Percentiles rank a stretch among this genome's conserved stretches.
Conservation (phyloP, 2,888 invertebrate species). For the Hydriomena furcata region DNA sequence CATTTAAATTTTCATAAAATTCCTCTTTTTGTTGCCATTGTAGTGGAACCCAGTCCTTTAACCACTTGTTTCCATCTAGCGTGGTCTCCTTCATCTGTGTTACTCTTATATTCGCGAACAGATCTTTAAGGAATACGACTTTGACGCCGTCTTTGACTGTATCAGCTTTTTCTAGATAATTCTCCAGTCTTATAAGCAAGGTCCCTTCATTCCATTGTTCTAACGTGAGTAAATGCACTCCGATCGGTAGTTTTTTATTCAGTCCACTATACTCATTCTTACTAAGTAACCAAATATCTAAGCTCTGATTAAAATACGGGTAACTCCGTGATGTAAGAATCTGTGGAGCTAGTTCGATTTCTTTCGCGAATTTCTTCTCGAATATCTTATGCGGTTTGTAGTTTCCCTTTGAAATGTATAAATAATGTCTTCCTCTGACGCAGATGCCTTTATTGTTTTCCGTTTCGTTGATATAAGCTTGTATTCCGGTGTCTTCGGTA, state of each 20-base stretch:
- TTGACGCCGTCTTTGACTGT: slow-evolving; percentile 75
- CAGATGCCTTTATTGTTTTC: slow-evolving; percentile 41
- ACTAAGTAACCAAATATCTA: slow-evolving; percentile 22
- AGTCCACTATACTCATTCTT: slow-evolving; percentile 73
- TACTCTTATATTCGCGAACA: slow-evolving; percentile 84
- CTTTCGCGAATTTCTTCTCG: slow-evolving; percentile 67
- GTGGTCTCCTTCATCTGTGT: slow-evolving; percentile 84
- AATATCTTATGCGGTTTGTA: slow-evolving; percentile 56
- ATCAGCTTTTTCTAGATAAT: slow-evolving; percentile 88
- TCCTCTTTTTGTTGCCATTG: slow-evolving; percentile 70
- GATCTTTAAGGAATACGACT: slow-evolving; percentile 78
- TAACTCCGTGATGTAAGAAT: slow-evolving; percentile 39
- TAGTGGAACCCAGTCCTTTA: slow-evolving; percentile 78
- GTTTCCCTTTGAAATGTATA: slow-evolving; percentile 57
- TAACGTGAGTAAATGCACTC: slow-evolving; percentile 89
- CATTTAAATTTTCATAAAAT: slow-evolving; percentile 55
- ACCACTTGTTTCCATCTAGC: slow-evolving; percentile 86
- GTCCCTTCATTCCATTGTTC: slow-evolving; percentile 87
- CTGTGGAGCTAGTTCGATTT: slow-evolving; percentile 51
- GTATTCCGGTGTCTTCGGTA: slow-evolving; percentile 87
- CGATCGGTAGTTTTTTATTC: slow-evolving; percentile 83
- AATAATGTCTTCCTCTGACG: slow-evolving; percentile 56
- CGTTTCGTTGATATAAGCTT: slow-evolving; percentile 57
- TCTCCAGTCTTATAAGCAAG: slow-evolving; percentile 89
- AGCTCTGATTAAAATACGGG: slow-evolving; percentile 26